Percentiles rank a stretch among this genome's conserved stretches.
phyloP scores from a whole-genome alignment of 2,888 invertebrate genomes.

The Euplagia quadripunctaria region DNA sequence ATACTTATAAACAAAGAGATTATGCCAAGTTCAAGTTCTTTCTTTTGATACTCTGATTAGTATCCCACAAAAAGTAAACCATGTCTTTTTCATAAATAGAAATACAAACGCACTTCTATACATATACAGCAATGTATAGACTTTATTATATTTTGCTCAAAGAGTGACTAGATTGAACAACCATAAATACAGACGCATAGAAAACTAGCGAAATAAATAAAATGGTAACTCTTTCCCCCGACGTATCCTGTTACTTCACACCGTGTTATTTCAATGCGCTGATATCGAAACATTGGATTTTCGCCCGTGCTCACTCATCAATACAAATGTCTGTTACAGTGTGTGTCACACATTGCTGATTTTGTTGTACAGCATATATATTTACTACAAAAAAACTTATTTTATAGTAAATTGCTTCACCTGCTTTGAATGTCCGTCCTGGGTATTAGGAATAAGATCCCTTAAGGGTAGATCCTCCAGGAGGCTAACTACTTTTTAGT shows the following conservation, averaged over 20 bases:
- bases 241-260: conserved; percentile 22
- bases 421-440: too few relatives aligned
- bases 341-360: conserved; percentile 19
- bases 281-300: conserved; percentile 58
- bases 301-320: conserved; percentile 56
- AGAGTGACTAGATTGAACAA: background rate
- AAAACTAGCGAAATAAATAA: conserved; percentile 39
- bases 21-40: too few relatives aligned
- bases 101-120: too few relatives aligned
- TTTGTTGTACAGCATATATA: background rate
- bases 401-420: too few relatives aligned
- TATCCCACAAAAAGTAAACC: too few relatives aligned
- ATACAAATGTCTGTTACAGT: conserved; percentile 50
- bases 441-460: too few relatives aligned
- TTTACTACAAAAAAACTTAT: background rate
- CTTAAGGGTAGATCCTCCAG: too few relatives aligned
- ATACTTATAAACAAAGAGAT: too few relatives aligned
- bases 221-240: conserved; percentile 24
- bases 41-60: too few relatives aligned
- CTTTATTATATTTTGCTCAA: background rate
- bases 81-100: too few relatives aligned
- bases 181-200: conserved; percentile 14
- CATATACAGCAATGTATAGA: background rate
- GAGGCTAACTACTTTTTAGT: too few relatives aligned
- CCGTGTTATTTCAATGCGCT: conserved; percentile 50